phyloP scores from a whole-genome alignment of 2,888 invertebrate species.

The Dinocampus coccinellae region DNA sequence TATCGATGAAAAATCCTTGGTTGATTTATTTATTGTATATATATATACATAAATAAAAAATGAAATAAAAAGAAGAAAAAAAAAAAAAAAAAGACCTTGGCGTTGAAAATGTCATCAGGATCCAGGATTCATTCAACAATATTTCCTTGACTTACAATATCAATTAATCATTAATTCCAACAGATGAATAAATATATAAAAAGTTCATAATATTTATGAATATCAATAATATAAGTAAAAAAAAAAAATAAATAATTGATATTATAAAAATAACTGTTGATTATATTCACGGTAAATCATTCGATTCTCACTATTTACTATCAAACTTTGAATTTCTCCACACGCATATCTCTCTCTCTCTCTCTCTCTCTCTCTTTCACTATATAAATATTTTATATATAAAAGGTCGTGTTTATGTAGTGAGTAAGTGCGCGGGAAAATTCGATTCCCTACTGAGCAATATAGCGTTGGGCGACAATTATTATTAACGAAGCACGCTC shows the following conservation, averaged over 20 bases:
- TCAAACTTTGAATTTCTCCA: background rate
- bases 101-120: constrained; percentile 26
- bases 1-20: constrained; percentile 39
- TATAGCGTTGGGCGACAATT: constrained; percentile 28
- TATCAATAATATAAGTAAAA: no score
- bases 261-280: no score
- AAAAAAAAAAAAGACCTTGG: constrained; percentile 26
- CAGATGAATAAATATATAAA: no score
- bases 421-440: constrained; percentile 15
- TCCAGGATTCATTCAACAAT: constrained; percentile 30
- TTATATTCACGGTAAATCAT: no score
- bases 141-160: background rate
- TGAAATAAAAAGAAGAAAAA: no score
- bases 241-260: no score
- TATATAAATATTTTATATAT: no score
- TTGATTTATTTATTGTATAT: constrained; percentile 45
- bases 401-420: constrained; percentile 5
- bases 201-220: no score
- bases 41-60: no score
- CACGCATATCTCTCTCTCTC: background rate
- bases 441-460: constrained; percentile 19
- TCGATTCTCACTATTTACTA: no score
- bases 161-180: no score
- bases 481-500: constrained; percentile 36
- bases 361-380: no score